Evolutionary conservation across 2,888 invertebrate species (phyloP).

Genomic region (Diogma glabrata): DNA sequence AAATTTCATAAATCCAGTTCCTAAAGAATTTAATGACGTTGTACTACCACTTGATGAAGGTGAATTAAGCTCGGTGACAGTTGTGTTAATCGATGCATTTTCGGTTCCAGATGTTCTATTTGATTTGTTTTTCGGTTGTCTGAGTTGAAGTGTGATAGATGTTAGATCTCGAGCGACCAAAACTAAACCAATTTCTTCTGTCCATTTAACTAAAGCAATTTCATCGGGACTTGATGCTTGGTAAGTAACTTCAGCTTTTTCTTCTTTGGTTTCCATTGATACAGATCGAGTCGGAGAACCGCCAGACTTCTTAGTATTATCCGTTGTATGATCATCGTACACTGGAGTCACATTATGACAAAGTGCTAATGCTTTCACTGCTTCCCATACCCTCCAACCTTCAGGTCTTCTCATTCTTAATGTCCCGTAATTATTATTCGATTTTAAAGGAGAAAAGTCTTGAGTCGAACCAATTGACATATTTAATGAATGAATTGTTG

Average conservation of each 20-base stretch:
- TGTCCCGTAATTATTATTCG: slow-evolving; percentile 18
- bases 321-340: slow-evolving; percentile 47
- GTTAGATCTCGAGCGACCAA: slow-evolving; percentile 46
- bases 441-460: slow-evolving; percentile 18
- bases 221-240: slow-evolving; percentile 90
- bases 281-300: slow-evolving; percentile 35
- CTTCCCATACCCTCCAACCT: slow-evolving; percentile 69
- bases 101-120: slow-evolving; percentile 10
- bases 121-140: slow-evolving; percentile 19
- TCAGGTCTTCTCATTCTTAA: slow-evolving; percentile 51
- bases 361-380: slow-evolving; percentile 86
- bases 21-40: slow-evolving; percentile 39
- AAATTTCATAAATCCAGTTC: slow-evolving; percentile 49
- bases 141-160: slow-evolving; percentile 40
- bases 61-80: slow-evolving; percentile 17
- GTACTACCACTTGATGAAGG: slow-evolving; percentile 22
- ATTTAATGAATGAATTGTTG: slow-evolving; percentile 30
- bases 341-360: slow-evolving; percentile 99
- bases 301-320: slow-evolving; percentile 17
- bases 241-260: slow-evolving; percentile 34
- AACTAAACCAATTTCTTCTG: slow-evolving; percentile 61
- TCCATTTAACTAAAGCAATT: slow-evolving; percentile 86
- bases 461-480: slow-evolving; percentile 21
- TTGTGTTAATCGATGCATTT: slow-evolving; percentile 13
- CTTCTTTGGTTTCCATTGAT: slow-evolving; percentile 29